Evolutionary conservation across 1,140 invertebrate species (phyloP), one percentile per base, ranked within the genome.

Genomic region (Rhagoletis pomonella): DNA sequence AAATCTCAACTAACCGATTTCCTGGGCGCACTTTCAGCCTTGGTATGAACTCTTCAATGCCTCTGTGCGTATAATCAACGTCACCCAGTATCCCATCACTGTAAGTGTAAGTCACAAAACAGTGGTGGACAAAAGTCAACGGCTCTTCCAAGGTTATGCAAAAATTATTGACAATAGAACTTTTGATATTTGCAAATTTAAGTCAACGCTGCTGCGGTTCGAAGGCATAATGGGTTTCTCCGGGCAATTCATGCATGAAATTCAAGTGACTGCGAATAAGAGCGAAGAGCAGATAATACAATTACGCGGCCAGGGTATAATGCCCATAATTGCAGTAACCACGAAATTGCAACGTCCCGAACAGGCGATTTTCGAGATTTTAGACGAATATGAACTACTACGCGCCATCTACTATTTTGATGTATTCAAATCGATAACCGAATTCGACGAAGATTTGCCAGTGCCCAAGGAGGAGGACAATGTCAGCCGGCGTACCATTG

Each of bases 321-420:
- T 92, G 88, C 91, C 91, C 50, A 90, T 92, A 64, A 88, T 85
- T n/a, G 12, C 60, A 1, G 50, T 67, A 42, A 59, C 55, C 4
- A 64, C 29, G 2, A 69, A 73, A 60, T 42, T 88, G 29, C 4
- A 60, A 47, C 62, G 81, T 55, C 58, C 39, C 10, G 3, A 60
- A 2, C 85, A 89, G 2, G 88, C 86, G 12, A 5, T 9, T 0
- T 3, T 7, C 0, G 90, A 90, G 4, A 89, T 92, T 14, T 10
- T 87, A 9, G 88, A 90, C 42, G 91, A 92, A 84, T 92, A 92
- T 59, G 29, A 50, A 0, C 84, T 90, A 4, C 64, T 92, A 64
- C 90, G 90, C 19, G 86, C 60, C 4, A 90, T 92, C 4, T 92
- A 91, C 87, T 87, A 91, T 17, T 92, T 92, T 42, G 91, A 92